phyloP scores from a whole-genome alignment of 2,113 vertebrate species.

The Lamprologus sp. region DNA sequence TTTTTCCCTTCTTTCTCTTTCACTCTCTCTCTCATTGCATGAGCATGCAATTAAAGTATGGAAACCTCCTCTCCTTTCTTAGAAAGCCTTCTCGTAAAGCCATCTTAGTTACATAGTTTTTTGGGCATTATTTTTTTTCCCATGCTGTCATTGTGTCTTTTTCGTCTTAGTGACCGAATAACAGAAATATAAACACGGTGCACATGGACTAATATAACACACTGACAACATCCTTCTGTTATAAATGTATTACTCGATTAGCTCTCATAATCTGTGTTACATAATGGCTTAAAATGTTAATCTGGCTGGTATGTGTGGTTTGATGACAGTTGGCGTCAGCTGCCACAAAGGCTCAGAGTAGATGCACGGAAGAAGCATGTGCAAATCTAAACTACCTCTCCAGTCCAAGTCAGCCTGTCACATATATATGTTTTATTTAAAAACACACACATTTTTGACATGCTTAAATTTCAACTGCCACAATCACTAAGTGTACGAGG shows the following conservation, averaged over 20 bases:
- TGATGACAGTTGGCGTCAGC: conserved; percentile 17
- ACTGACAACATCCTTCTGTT: neutral
- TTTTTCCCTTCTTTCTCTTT: neutral
- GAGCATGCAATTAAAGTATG: conserved; percentile 6
- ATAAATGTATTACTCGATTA: conserved; percentile 2
- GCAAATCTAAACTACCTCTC: neutral
- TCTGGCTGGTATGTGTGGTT: conserved; percentile 13
- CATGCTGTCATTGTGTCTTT: neutral
- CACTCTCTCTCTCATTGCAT: neutral
- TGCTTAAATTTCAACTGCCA: neutral
- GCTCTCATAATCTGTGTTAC: conserved; percentile 11
- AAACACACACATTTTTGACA: neutral
- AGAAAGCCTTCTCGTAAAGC: neutral
- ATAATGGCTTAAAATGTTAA: conserved; percentile 13
- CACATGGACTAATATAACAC: neutral
- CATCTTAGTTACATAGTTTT: neutral
- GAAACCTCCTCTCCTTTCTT: conserved; percentile 10
- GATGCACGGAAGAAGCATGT: neutral
- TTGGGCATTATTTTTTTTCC: neutral
- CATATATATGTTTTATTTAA: neutral
- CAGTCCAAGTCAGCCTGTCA: neutral
- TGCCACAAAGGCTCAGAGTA: neutral
- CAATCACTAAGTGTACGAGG: neutral
- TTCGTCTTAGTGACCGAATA: neutral
- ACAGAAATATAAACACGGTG: neutral